Percentiles rank a stretch among this genome's conserved stretches.
These are phyloP conservation scores for Coreius guichenoti DNA, from an alignment of 2,797 vertebrate genomes.

Conservation along the genomic window DNA sequence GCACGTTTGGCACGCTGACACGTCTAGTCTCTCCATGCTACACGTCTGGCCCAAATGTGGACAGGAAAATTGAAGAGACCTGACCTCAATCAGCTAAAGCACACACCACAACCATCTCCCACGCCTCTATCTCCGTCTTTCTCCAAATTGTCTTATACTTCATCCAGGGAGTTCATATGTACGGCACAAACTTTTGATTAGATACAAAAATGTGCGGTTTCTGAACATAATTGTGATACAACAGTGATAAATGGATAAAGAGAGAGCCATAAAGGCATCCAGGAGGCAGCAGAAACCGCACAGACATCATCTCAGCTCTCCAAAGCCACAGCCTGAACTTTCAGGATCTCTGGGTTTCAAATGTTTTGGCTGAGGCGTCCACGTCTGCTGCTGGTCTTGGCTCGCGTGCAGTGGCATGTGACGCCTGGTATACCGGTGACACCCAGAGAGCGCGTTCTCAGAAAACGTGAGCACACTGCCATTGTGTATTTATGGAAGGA, in stretches of 20 bases:
- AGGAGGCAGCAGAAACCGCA: slow-evolving; percentile 49
- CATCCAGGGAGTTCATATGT: background rate
- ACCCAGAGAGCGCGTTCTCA: slow-evolving; percentile 22
- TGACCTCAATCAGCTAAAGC: slow-evolving; percentile 52
- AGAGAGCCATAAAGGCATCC: slow-evolving; percentile 31
- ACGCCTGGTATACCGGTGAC: slow-evolving; percentile 19
- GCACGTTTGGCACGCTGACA: slow-evolving; percentile 45
- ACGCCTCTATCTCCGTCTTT: background rate
- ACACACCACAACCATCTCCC: slow-evolving; percentile 42
- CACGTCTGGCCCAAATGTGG: slow-evolving; percentile 35
- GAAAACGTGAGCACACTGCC: slow-evolving; percentile 26
- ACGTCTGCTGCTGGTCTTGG: slow-evolving; percentile 42
- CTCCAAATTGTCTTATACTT: slow-evolving; percentile 17
- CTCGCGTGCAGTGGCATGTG: background rate
- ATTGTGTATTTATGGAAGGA: slow-evolving; percentile 52
- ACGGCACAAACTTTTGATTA: slow-evolving; percentile 1
- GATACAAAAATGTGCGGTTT: slow-evolving; percentile 42
- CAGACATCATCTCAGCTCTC: slow-evolving; percentile 23
- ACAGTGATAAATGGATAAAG: slow-evolving; percentile 63
- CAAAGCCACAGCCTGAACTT: slow-evolving; percentile 32
- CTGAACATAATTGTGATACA: slow-evolving; percentile 39
- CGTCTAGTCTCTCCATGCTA: slow-evolving; percentile 36
- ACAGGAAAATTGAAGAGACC: slow-evolving; percentile 36
- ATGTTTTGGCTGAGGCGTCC: slow-evolving; percentile 50
- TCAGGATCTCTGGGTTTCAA: slow-evolving; percentile 42